These are phyloP conservation scores for Papilio glaucus DNA, from an alignment of 1,140 invertebrate genomes.

Conservation along the genomic window DNA sequence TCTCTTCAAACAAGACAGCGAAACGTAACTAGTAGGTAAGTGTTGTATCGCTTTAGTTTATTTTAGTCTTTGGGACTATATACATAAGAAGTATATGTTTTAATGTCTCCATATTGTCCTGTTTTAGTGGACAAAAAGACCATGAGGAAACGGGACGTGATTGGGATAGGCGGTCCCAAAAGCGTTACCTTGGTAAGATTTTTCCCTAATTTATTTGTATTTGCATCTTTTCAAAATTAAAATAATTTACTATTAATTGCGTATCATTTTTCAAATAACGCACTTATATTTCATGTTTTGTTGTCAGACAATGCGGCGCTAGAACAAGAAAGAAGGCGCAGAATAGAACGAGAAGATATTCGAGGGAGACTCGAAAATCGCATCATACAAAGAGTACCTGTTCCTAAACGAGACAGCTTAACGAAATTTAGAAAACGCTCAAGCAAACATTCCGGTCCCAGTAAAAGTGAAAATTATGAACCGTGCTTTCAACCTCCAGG, in stretches of 20 bases:
- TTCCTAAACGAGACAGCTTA: constrained; percentile 1
- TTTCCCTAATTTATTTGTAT: background rate
- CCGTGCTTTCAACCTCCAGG: background rate
- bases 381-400: background rate
- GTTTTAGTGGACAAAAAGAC: background rate
- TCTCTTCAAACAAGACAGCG: no score
- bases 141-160: background rate
- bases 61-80: no score
- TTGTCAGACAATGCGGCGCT: background rate
- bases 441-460: background rate
- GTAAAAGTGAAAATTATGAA: constrained; percentile 3
- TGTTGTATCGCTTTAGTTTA: no score
- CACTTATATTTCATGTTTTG: background rate
- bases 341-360: background rate
- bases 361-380: background rate
- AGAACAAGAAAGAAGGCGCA: constrained; percentile 11
- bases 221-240: background rate
- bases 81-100: no score
- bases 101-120: background rate
- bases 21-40: no score
- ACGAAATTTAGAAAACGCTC: background rate
- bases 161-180: constrained; percentile 1
- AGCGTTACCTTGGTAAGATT: constrained; percentile 1
- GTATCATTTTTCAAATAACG: background rate
- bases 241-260: background rate